phyloP scores from a whole-genome alignment of 2,113 vertebrate species.

The Condylura cristata region DNA sequence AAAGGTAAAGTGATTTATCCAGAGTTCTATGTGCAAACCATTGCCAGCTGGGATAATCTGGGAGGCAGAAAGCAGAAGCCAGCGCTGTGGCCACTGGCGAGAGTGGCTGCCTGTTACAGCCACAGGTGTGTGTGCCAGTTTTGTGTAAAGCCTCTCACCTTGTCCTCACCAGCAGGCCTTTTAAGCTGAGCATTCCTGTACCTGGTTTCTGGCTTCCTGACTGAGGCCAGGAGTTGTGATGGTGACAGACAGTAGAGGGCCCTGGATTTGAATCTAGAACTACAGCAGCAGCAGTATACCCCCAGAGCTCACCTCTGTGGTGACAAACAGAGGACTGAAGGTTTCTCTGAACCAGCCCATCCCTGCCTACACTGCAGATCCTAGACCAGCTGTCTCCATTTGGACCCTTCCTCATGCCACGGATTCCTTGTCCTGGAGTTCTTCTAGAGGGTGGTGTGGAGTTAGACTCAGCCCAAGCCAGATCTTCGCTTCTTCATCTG shows the following conservation, averaged over 20 bases:
- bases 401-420: neutral
- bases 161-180: neutral
- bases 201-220: neutral
- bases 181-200: accelerated
- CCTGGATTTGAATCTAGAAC: neutral
- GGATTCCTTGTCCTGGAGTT: neutral
- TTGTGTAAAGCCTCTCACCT: neutral
- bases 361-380: too few species aligned
- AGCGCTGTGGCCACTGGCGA: neutral
- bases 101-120: neutral
- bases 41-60: too few species aligned
- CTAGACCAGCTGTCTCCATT: neutral
- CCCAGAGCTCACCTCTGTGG: neutral
- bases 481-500: neutral
- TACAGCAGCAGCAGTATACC: too few species aligned
- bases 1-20: too few species aligned
- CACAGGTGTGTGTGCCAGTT: neutral
- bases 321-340: too few species aligned
- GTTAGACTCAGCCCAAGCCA: neutral
- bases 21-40: accelerated
- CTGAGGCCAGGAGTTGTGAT: neutral
- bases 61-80: neutral
- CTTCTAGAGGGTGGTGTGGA: neutral
- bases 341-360: neutral
- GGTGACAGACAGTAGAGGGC: neutral